These are phyloP conservation scores for Peromyscus maniculatus DNA, from an alignment of 2,113 vertebrate species.

Conservation along the genomic window DNA sequence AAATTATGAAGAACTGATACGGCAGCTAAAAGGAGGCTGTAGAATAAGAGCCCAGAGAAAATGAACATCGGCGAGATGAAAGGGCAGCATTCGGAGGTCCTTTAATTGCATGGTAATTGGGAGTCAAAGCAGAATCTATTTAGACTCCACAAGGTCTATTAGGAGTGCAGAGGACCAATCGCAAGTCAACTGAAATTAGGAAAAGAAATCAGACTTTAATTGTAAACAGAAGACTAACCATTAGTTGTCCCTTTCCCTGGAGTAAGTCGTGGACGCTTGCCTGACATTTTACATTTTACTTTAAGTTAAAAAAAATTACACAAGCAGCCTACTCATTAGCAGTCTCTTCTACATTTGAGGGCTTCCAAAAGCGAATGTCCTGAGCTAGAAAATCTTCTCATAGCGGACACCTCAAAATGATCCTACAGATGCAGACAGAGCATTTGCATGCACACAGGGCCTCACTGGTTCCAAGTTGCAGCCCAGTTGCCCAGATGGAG, in stretches of 20 bases:
- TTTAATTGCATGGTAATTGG: slow-evolving; percentile 87
- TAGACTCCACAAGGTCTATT: slow-evolving; percentile 85
- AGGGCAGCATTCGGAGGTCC: slow-evolving; percentile 81
- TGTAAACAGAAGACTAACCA: slow-evolving; percentile 86
- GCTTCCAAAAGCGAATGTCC: slow-evolving; percentile 25
- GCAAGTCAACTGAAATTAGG: slow-evolving; percentile 85
- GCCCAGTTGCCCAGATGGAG: neutral
- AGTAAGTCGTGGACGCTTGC: slow-evolving; percentile 80
- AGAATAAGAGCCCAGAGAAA: slow-evolving; percentile 74
- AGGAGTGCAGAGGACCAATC: slow-evolving; percentile 84
- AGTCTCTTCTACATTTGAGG: slow-evolving; percentile 54
- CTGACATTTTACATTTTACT: slow-evolving; percentile 85
- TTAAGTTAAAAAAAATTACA: slow-evolving; percentile 70
- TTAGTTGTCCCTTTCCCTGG: slow-evolving; percentile 79
- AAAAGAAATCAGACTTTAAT: slow-evolving; percentile 86
- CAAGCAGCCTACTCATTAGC: slow-evolving; percentile 63
- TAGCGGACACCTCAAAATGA: neutral
- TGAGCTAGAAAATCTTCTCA: slow-evolving; percentile 22
- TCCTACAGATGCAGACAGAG: neutral
- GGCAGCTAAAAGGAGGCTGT: slow-evolving; percentile 36
- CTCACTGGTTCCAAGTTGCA: slow-evolving; percentile 34
- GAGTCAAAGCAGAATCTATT: slow-evolving; percentile 86
- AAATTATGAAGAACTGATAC: slow-evolving; percentile 45
- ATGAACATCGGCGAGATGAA: slow-evolving; percentile 82
- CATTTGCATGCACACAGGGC: neutral